Base-by-base conservation (phyloP, 2,888 invertebrate genomes). In the Tribolium freemani region DNA sequence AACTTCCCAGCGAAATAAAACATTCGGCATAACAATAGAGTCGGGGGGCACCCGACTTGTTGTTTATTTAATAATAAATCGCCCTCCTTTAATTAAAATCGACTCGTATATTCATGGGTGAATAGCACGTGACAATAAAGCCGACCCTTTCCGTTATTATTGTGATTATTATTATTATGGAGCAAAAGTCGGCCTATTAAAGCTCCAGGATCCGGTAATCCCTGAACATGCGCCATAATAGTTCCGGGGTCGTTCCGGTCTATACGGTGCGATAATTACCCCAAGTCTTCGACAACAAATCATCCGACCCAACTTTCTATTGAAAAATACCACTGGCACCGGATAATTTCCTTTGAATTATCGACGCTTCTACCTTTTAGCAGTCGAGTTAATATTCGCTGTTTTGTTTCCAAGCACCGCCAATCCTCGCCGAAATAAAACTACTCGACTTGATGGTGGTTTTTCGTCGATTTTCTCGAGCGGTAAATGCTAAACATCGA, bases 11-110 rank as follows among this genome's bases (percentile, higher is more conserved):
- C 13, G 20, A 26, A 63, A 63, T 63, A 63, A 63, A 63, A 63
- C 51, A 61, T 63, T 63, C 10, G 63, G 60, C 48, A 48, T 46
- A 26, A 51, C 51, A 51, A 51, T 63, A 63, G 50, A 31, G 38
- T 16, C 30, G 13, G n/a, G 58, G 30, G 26, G 13, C 20, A 9
- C 20, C 10, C 5, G 8, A 2, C 21, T 10, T 38, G 53, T 44
- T 64, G 53, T 64, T 64, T 64, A 64, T 53, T 64, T 64, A 64
- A 50, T 56, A 66, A 66, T 53, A 66, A 66, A 66, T 66, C 44
- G 21, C 13, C 56, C 66, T 20, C 38, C 54, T 54, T 45, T 66
- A 54, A 66, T 54, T 66, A 66, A 66, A 66, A 66, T 66, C 56
- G 45, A 66, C 54, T 66, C 26, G 51, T 13, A 44, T 45, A 66